phyloP scores from a whole-genome alignment of 2,113 vertebrate genomes.

The Passer montanus region DNA sequence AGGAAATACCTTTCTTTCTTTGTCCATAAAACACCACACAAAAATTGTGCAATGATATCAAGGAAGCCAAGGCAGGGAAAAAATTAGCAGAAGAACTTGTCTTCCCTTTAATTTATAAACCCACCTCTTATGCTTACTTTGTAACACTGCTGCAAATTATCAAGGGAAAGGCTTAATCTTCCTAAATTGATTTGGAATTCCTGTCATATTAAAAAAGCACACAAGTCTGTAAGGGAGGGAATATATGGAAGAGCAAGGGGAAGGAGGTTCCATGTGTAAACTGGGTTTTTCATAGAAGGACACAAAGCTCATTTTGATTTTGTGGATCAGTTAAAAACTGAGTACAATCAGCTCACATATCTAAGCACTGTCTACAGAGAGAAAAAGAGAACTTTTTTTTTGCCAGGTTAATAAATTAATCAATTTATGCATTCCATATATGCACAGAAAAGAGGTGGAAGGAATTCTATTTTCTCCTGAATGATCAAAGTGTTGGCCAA shows the following conservation, averaged over 20 bases:
- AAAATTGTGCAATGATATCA: neutral
- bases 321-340: neutral
- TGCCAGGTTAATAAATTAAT: neutral
- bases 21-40: neutral
- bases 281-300: neutral
- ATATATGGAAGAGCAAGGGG: neutral
- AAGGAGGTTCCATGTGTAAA: neutral
- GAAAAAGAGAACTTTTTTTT: neutral
- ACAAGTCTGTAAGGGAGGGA: neutral
- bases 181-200: conserved; percentile 8
- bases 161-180: neutral
- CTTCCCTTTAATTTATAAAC: neutral
- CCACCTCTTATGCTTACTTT: neutral
- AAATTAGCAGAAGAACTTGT: neutral
- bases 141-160: neutral
- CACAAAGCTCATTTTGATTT: neutral
- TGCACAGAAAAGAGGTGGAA: neutral
- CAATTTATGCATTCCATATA: neutral
- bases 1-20: neutral
- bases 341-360: neutral
- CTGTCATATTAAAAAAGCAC: neutral
- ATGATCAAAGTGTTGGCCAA: conserved; percentile 17
- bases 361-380: neutral
- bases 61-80: neutral
- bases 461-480: conserved; percentile 24